Evolutionary conservation across 2,888 invertebrate species (phyloP).

Genomic region (Amiota mariae): DNA sequence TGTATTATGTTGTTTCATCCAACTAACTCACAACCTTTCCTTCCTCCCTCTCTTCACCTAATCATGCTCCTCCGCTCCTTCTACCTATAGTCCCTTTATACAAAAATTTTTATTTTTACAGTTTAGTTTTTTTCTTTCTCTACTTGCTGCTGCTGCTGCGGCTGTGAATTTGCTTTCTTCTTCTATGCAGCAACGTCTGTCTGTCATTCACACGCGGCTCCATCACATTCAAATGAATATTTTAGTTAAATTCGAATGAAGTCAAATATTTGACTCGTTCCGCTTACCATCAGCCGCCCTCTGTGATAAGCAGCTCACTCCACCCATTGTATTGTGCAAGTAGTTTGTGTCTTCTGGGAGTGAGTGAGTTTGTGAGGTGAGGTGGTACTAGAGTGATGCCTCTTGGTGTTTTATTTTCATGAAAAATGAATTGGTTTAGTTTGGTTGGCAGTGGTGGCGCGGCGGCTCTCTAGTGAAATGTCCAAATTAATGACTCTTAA

Average conservation of each 20-base stretch:
- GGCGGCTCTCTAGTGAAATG: constrained; percentile 51
- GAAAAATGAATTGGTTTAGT: too few species aligned
- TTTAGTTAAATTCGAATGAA: background rate
- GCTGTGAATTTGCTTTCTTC: background rate
- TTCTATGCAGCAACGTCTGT: background rate
- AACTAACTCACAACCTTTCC: constrained; percentile 54
- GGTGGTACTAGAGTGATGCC: too few species aligned
- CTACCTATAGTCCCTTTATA: too few species aligned
- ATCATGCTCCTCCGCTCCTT: too few species aligned
- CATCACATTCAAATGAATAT: background rate
- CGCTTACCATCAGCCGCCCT: background rate
- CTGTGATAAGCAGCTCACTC: background rate
- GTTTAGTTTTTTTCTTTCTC: constrained; percentile 19
- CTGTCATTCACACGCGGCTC: constrained; percentile 19
- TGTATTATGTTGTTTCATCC: constrained; percentile 37
- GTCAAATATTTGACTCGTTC: constrained; percentile 7
- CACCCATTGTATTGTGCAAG: background rate
- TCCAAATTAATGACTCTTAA: constrained; percentile 68
- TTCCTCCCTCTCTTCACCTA: constrained; percentile 26
- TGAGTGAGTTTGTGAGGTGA: too few species aligned
- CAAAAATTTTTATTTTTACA: background rate
- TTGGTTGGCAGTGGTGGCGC: too few species aligned
- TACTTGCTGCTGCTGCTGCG: background rate
- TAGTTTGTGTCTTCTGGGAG: too few species aligned
- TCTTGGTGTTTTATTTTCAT: too few species aligned